These are phyloP conservation scores for Hipparchia semele DNA, from an alignment of 2,888 invertebrate genomes.

Conservation along the genomic window DNA sequence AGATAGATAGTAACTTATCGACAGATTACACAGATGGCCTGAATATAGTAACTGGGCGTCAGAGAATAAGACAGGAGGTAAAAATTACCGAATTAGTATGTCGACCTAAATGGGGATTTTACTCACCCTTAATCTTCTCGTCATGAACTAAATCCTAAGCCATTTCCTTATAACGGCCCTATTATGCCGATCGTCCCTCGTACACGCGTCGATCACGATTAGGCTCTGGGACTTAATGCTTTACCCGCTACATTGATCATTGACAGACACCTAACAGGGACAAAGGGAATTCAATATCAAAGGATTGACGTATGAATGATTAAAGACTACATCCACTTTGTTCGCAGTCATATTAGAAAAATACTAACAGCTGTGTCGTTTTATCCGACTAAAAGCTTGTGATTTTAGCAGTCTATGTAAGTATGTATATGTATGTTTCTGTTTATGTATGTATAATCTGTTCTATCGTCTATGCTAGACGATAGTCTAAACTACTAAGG, in stretches of 20 bases:
- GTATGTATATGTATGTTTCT: not conserved
- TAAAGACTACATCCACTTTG: not conserved
- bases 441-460: too few relatives aligned
- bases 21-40: too few relatives aligned
- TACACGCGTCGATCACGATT: constrained; percentile 37
- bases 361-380: not conserved
- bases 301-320: constrained; percentile 2
- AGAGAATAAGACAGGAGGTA: constrained; percentile 17
- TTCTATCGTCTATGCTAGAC: too few relatives aligned
- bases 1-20: too few relatives aligned
- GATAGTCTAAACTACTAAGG: too few relatives aligned
- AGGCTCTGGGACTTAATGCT: constrained; percentile 18
- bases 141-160: constrained; percentile 38
- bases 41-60: too few relatives aligned
- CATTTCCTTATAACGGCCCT: constrained; percentile 38
- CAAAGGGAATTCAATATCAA: constrained; percentile 13
- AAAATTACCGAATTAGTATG: constrained; percentile 28
- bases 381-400: not conserved
- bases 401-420: not conserved
- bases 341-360: not conserved
- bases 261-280: constrained; percentile 11
- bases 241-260: constrained; percentile 27
- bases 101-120: constrained; percentile 26
- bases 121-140: constrained; percentile 36
- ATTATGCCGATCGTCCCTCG: constrained; percentile 34